Conservation (phyloP, 2,888 invertebrate species). For the Orthosia cruda region DNA sequence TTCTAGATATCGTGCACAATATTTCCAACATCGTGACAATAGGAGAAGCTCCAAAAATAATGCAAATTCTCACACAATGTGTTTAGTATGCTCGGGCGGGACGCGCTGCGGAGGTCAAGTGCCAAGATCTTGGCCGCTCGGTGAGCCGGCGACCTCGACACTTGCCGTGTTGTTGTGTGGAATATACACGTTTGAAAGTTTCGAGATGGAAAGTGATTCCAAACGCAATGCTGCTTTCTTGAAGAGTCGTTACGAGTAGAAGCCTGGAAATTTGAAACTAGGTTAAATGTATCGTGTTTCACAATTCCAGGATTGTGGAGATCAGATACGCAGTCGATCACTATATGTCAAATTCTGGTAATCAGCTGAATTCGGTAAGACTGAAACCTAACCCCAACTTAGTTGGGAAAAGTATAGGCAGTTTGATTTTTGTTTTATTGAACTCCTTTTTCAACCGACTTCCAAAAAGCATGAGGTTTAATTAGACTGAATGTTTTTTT, state of each 20-base stretch:
- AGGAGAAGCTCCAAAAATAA: slow-evolving; percentile 46
- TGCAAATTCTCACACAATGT: slow-evolving; percentile 42
- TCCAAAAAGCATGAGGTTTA: too few species aligned
- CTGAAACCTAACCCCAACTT: too few species aligned
- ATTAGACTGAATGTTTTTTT: too few species aligned
- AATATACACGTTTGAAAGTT: slow-evolving; percentile 25
- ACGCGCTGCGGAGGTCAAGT: slow-evolving; percentile 67
- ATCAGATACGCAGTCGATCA: too few species aligned
- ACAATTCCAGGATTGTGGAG: too few species aligned
- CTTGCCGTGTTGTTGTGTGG: slow-evolving; percentile 7
- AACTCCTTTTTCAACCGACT: too few species aligned
- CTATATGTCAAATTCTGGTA: too few species aligned
- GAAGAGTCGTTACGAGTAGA: not conserved
- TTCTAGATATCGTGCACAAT: not conserved
- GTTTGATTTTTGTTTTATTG: too few species aligned
- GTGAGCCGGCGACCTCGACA: slow-evolving; percentile 54
- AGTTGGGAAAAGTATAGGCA: too few species aligned
- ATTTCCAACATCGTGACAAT: not conserved
- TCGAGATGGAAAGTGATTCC: slow-evolving; percentile 25
- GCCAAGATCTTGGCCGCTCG: slow-evolving; percentile 71
- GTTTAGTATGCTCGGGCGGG: slow-evolving; percentile 62
- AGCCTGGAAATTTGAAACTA: not conserved
- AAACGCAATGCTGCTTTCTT: not conserved
- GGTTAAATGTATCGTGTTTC: too few species aligned
- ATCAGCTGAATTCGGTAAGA: too few species aligned